Conservation (phyloP, 2,113 vertebrate genomes). For the Sceloporus tristichus region DNA sequence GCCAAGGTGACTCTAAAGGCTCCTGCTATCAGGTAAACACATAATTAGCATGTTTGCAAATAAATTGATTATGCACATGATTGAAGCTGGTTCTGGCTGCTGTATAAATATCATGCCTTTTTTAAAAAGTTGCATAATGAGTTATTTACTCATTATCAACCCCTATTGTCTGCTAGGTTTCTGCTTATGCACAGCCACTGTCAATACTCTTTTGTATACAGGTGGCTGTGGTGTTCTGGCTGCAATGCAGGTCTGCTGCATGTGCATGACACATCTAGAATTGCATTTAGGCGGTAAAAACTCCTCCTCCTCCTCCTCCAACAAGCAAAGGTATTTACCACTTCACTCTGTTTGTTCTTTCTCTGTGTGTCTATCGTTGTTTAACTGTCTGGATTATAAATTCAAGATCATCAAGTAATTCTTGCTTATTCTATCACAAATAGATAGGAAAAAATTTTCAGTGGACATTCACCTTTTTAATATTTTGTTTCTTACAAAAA, state of each 20-base stretch:
- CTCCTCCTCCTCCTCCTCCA: slow-evolving; percentile 55
- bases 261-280: slow-evolving; percentile 44
- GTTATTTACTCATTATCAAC: slow-evolving; percentile 62
- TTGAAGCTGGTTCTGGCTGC: slow-evolving; percentile 69
- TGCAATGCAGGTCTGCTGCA: slow-evolving; percentile 62
- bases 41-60: slow-evolving; percentile 76
- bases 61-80: slow-evolving; percentile 74
- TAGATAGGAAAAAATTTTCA: slow-evolving; percentile 23
- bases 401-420: slow-evolving; percentile 70
- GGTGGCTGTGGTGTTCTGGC: slow-evolving; percentile 61
- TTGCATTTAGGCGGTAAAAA: slow-evolving; percentile 59
- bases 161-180: slow-evolving; percentile 65
- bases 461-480: slow-evolving; percentile 6
- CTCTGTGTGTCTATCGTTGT: slow-evolving; percentile 71
- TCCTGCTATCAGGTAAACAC: slow-evolving; percentile 74
- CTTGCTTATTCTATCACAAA: slow-evolving; percentile 34
- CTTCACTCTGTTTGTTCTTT: slow-evolving; percentile 64
- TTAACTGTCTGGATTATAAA: slow-evolving; percentile 67
- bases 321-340: slow-evolving; percentile 57
- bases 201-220: slow-evolving; percentile 33
- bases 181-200: slow-evolving; percentile 67
- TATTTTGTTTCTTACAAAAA: slow-evolving; percentile 34
- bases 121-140: slow-evolving; percentile 65
- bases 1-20: slow-evolving; percentile 68
- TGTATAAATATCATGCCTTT: slow-evolving; percentile 65